Evolutionary conservation across 2,797 vertebrate species (phyloP).

Genomic region (Knipowitschia caucasica): DNA sequence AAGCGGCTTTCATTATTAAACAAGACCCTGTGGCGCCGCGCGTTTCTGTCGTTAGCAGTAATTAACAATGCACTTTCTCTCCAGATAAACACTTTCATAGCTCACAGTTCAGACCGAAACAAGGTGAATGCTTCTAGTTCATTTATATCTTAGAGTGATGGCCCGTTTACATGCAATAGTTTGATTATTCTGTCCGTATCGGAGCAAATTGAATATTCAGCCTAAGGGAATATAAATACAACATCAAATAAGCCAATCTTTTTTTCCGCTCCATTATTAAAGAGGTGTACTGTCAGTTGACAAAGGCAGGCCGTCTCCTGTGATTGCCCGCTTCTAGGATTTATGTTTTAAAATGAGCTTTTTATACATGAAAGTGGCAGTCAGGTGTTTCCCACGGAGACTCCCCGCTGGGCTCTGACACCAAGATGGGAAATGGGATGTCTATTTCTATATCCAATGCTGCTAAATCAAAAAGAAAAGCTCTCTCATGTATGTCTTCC

Average conservation of each 20-base stretch:
- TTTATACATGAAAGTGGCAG: slow-evolving; percentile 28
- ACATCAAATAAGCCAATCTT: slow-evolving; percentile 53
- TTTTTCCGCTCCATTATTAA: slow-evolving; percentile 33
- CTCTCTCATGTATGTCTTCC: slow-evolving; percentile 15
- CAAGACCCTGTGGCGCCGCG: slow-evolving; percentile 30
- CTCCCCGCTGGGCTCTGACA: slow-evolving; percentile 43
- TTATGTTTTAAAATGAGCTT: slow-evolving; percentile 52
- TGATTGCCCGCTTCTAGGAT: slow-evolving; percentile 33
- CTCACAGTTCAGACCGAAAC: slow-evolving; percentile 34
- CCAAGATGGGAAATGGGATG: slow-evolving; percentile 27
- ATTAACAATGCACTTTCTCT: slow-evolving; percentile 65
- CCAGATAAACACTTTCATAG: slow-evolving; percentile 58
- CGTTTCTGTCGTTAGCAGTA: slow-evolving; percentile 53
- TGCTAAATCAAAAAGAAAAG: slow-evolving; percentile 9
- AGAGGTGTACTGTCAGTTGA: slow-evolving; percentile 41
- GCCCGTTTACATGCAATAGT: slow-evolving; percentile 23
- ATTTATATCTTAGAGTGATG: slow-evolving; percentile 38
- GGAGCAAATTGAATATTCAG: slow-evolving; percentile 52
- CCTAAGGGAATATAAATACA: slow-evolving; percentile 44
- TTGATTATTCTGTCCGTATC: slow-evolving; percentile 54
- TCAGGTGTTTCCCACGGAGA: slow-evolving; percentile 40
- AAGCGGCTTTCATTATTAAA: slow-evolving; percentile 65
- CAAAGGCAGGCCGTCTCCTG: slow-evolving; percentile 32
- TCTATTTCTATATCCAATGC: slow-evolving; percentile 21
- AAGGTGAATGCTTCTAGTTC: slow-evolving; percentile 37